Evolutionary conservation across 2,113 vertebrate species (phyloP), one percentile per base, ranked within the genome.

Genomic region (Spea multiplicata): DNA sequence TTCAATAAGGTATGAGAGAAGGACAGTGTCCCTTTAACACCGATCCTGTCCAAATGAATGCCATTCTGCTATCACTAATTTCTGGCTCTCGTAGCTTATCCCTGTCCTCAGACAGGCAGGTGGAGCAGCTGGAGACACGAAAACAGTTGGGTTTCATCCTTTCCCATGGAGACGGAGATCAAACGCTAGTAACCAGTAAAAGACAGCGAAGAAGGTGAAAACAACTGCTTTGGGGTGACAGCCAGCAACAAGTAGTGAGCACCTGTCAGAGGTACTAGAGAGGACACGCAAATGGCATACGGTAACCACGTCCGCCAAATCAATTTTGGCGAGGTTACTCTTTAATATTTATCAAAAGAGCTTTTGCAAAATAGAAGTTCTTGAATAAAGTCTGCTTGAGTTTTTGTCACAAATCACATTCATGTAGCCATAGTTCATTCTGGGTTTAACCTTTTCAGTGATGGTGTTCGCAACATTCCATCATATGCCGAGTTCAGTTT

Each of bases 101-200:
- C 61, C 71, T 65, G 66, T 71, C 61, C 61, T 78, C 52, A 52
- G 53, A 59, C 6, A 47, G 71, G 74, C 77, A 82, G 77, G 71
- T 70, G 77, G 66, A 82, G 50, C 82, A 81, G 82, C 80, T 83
- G 81, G 68, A 68, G 75, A 78, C 78, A 71, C 66, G 71, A 44
- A 76, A 74, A 69, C 77, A 61, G 68, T 44, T 49, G 71, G 55
- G 84, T 67, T 61, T 80, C 68, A 46, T 57, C 0, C 0, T 79
- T 52, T 62, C 45, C 49, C 57, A 17, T 0, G 1, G 70, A 74
- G 69, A 66, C 66, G 69, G 45, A 52, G 70, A 73, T 45, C 6
- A 74, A 80, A 69, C 66, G 68, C 80, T 30, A 67, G 48, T 49
- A 59, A 13, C 10, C 52, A 66, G 71, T 80, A 50, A 82, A 75